These are phyloP conservation scores for Belonocnema kinseyi DNA, from an alignment of 1,140 invertebrate genomes.

Conservation along the genomic window DNA sequence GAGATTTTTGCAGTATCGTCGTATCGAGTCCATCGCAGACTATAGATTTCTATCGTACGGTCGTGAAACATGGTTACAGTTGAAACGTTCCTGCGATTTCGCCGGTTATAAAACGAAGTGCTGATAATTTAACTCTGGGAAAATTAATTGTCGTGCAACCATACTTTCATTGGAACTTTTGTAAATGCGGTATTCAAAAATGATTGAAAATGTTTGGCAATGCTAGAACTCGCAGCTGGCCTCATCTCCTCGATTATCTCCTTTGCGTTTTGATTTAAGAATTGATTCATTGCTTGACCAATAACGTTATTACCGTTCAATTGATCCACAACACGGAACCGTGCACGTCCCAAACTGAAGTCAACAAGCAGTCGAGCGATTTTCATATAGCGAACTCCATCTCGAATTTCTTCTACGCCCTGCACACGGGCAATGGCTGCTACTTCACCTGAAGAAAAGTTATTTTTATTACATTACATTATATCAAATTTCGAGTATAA, in stretches of 20 bases:
- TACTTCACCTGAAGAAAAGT: constrained; percentile 78
- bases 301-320: constrained; percentile 85
- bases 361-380: constrained; percentile 82
- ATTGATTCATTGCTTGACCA: constrained; percentile 89
- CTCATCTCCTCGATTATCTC: constrained; percentile 90
- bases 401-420: constrained; percentile 79
- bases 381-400: constrained; percentile 80
- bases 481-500: constrained; percentile 1
- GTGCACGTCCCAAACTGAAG: constrained; percentile 81
- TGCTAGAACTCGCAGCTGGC: constrained; percentile 84
- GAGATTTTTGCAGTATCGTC: too few species aligned
- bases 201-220: constrained; percentile 86
- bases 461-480: constrained; percentile 29
- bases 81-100: too few species aligned
- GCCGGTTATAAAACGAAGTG: too few species aligned
- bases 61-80: too few species aligned
- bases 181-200: constrained; percentile 87
- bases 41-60: too few species aligned
- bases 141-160: constrained; percentile 78
- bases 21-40: too few species aligned
- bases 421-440: constrained; percentile 82
- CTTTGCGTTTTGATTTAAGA: constrained; percentile 88
- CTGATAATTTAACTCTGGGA: not conserved
- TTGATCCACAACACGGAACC: constrained; percentile 83
- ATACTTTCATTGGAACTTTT: constrained; percentile 85